Base-by-base conservation (phyloP, 2,888 invertebrate species). In the Perizoma flavofasciatum region DNA sequence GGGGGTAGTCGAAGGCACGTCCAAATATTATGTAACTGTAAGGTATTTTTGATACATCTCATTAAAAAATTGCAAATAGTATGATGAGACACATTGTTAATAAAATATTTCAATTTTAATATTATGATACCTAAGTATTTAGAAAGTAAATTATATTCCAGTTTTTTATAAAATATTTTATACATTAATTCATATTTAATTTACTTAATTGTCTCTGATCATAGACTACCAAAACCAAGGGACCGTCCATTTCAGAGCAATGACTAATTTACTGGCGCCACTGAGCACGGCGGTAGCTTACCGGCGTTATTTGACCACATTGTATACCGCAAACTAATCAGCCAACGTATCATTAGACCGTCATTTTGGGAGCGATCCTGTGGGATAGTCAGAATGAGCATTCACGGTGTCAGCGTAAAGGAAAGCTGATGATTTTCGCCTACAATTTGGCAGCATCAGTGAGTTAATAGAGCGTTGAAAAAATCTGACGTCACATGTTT, bases 261-360 rank as follows among this genome's bases (percentile, higher is more conserved):
- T 85, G 83, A 82, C 82, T 84, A 83, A 85, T 84, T 83, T 82
- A 74, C 78, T 75, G 89, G 89, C 90, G 90, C 90, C 90, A 85
- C 84, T 67, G 75, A 49, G 47, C 47, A 35, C 41, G 10, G 49
- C 50, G 34, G 53, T 51, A 61, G 55, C 53, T 48, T 50, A 63
- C 65, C 75, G 76, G 79, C 77, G 70, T 73, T 78, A 75, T 77
- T 77, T 78, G 72, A 74, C 78, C 75, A 73, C 71, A 69, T 69
- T 73, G 75, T 68, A 75, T 79, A 86, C 89, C 89, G 82, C 89
- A 88, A 90, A 88, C 86, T 89, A 89, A 91, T 91, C 91, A 88
- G 82, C 83, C 72, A 90, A 82, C 86, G 79, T 76, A 79, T 89
- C 74, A 90, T 91, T 91, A 91, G 80, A 74, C 79, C 83, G 77